Percentiles rank a stretch among this genome's conserved stretches.
phyloP scores from a whole-genome alignment of 2,113 vertebrate genomes.

The Dasyornis broadbenti region DNA sequence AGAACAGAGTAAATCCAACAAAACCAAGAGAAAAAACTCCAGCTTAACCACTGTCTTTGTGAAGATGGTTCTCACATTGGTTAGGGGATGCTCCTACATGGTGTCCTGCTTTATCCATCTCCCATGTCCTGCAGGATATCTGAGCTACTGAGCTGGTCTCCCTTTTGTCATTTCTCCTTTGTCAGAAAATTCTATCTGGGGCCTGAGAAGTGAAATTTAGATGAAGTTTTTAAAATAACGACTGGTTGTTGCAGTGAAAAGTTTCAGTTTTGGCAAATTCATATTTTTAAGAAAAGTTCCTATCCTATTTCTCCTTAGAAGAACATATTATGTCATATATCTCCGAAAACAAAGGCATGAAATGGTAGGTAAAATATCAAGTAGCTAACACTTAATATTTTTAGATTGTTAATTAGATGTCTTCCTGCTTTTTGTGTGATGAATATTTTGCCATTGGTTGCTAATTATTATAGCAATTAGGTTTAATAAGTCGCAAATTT shows the following conservation, averaged over 20 bases:
- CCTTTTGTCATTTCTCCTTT: background rate
- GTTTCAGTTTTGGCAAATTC: background rate
- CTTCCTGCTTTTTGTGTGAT: conserved; percentile 3
- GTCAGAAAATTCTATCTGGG: background rate
- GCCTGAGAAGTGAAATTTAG: background rate
- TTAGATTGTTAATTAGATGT: conserved; percentile 30
- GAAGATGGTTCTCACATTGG: background rate
- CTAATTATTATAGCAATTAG: conserved; percentile 60
- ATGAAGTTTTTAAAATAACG: background rate
- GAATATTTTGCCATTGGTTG: conserved; percentile 31
- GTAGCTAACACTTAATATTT: conserved; percentile 1
- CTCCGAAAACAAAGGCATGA: background rate
- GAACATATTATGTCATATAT: background rate
- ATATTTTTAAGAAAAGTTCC: background rate
- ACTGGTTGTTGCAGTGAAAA: background rate
- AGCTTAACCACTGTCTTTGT: background rate
- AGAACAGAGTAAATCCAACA: background rate
- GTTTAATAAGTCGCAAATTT: conserved; percentile 48
- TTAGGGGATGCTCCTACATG: background rate
- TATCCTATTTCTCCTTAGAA: background rate
- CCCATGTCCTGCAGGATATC: background rate
- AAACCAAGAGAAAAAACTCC: background rate
- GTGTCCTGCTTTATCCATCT: background rate
- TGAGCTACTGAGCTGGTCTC: background rate
- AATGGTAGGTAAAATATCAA: conserved; percentile 1